Evolutionary conservation across 2,888 invertebrate genomes (phyloP).

Genomic region (Lypha dubia): DNA sequence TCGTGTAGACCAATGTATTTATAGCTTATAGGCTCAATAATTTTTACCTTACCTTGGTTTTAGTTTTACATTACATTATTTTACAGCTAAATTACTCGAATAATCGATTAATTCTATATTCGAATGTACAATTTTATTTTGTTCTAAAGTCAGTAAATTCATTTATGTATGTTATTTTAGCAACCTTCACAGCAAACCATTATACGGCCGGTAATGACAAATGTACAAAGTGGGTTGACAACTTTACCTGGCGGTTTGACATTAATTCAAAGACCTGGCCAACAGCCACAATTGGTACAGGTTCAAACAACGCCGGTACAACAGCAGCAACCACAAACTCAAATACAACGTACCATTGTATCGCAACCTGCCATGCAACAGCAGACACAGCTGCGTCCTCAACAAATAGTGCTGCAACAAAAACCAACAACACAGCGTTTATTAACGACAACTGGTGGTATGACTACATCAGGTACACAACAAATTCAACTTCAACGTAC

Average conservation of each 20-base stretch:
- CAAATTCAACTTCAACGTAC: conserved; percentile 77
- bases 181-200: conserved; percentile 82
- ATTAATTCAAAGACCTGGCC: conserved; percentile 83
- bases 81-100: no score
- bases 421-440: conserved; percentile 80
- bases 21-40: no score
- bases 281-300: conserved; percentile 83
- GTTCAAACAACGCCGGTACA: conserved; percentile 80
- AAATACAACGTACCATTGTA: conserved; percentile 82
- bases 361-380: conserved; percentile 79
- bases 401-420: conserved; percentile 82
- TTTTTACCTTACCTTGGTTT: no score
- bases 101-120: no score
- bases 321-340: conserved; percentile 75
- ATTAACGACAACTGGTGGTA: conserved; percentile 75
- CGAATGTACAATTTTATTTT: background rate
- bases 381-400: conserved; percentile 79
- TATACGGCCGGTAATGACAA: conserved; percentile 82
- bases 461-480: conserved; percentile 73
- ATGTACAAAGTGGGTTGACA: conserved; percentile 80
- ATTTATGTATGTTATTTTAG: conserved; percentile 32
- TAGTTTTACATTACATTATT: no score
- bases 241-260: conserved; percentile 83
- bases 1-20: no score
- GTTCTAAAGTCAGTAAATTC: background rate